Base-by-base conservation (phyloP, 2,797 vertebrate species). In the Sphaeramia orbicularis region DNA sequence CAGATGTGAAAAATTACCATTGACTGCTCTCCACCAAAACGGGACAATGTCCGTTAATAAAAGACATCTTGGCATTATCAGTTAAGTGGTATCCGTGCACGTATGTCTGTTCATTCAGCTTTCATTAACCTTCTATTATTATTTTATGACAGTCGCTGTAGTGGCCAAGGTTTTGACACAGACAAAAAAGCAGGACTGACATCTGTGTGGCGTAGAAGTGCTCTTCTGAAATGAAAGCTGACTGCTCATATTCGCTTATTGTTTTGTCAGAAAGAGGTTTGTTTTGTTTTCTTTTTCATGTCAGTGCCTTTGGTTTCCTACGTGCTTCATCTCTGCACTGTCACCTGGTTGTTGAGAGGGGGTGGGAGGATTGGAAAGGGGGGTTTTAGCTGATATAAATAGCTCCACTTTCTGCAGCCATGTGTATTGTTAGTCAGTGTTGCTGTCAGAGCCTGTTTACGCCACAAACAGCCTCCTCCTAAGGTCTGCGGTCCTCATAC, bases 401-500 rank as follows among this genome's bases (percentile, higher is more conserved):
- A 93, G 88, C 89, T 76, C 50, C 74, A 75, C 76, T 89, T 85
- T 79, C 74, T 74, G 63, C 84, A 83, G 80, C 78, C 42, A 73
- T 81, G 62, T 84, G 82, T 90, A 85, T 84, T 86, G 86, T 88
- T 90, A 86, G 79, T 92, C 88, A 90, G 86, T 89, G 87, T 74
- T 82, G 74, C 89, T 92, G 92, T 93, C 92, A 91, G 76, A 89
- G 89, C 52, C 66, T 91, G 89, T 92, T 92, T 90, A 88, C 65
- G 67, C 72, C 87, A 83, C 89, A 91, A 91, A 88, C 90, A 84
- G 80, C 85, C 81, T 86, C 76, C 79, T 90, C 80, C 81, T 70
- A 74, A 72, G 85, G 83, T 89, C 89, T 79, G 77, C 38, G 86
- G 90, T 77, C 90, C 90, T 90, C 86, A 87, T 90, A 89, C 90